Conservation (phyloP, 2,113 vertebrate genomes). For the Numenius arquata region DNA sequence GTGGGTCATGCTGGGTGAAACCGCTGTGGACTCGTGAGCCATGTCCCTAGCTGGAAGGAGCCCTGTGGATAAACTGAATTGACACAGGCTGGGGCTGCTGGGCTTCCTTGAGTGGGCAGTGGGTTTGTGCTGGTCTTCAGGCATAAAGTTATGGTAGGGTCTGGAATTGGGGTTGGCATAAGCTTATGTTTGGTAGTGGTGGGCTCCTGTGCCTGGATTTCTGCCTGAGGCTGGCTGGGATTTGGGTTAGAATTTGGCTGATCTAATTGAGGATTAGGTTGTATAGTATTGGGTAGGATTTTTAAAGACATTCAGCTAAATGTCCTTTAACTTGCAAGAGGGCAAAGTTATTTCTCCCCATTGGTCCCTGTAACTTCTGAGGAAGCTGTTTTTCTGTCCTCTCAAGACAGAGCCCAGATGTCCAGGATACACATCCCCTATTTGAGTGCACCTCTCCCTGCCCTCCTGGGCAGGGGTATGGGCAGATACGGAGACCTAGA, state of each 20-base stretch:
- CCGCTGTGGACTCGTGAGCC: fast-evolving
- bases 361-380: not conserved
- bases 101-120: not conserved
- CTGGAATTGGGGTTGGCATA: not conserved
- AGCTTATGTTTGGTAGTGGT: fast-evolving
- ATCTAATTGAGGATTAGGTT: not conserved
- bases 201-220: not conserved
- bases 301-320: not conserved
- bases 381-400: not conserved
- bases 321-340: not conserved
- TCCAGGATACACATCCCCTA: not conserved
- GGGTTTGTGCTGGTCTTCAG: not conserved
- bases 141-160: not conserved
- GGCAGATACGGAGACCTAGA: not conserved
- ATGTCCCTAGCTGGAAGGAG: not conserved
- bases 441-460: not conserved
- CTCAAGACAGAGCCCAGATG: not conserved
- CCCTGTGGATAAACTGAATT: not conserved
- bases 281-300: not conserved
- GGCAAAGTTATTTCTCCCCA: not conserved
- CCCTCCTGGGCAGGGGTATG: not conserved
- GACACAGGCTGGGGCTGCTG: not conserved
- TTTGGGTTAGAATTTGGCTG: not conserved
- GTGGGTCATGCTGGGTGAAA: not conserved
- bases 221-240: fast-evolving